Evolutionary conservation across 1,140 invertebrate species (phyloP), one percentile per base, ranked within the genome.

Genomic region (Drosophila lowei): DNA sequence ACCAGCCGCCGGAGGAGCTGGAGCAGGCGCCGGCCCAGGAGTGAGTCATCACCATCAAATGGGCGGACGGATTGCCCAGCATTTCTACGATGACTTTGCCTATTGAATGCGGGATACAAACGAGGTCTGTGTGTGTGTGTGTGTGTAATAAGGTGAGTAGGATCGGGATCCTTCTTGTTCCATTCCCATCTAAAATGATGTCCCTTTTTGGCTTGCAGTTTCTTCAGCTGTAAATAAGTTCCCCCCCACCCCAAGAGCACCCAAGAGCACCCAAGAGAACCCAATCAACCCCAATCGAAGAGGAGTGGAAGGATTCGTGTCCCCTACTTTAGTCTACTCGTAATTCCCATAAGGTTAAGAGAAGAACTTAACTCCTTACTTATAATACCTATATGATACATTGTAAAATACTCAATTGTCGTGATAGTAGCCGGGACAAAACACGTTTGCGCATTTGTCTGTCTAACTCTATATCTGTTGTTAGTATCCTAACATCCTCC

Each of bases 351-450:
- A 67, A 34, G 66, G 66, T 57, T 70, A n/a, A 65, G 34, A 38
- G 34, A 38, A 38, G 34, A 38, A 38, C 34, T 38, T 38, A 38
- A 38, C 34, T 38, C 11, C 34, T 11, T 38, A 38, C 34, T 13
- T 13, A 11, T 13, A 38, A 38, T 38, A 11, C 53, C 70, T 48
- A 25, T 77, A 67, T 71, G 30, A 52, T 58, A 85, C 60, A 71
- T 79, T 85, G 68, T 85, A 85, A 75, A 88, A 88, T 88, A 88
- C 83, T 88, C 83, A 88, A 88, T 72, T 89, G 75, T 88, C 83
- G 83, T 88, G 83, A 88, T 89, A 88, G 84, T 88, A 88, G 78
- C 70, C 72, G 81, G 77, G 57, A 75, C 61, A 75, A 46, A 46
- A 3, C 16, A 52, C 54, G 47, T 49, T 66, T 75, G 56, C 64